A percentile compares a stretch with the other conserved stretches of the same genome.
These are phyloP conservation scores for Halictus ligatus DNA, from an alignment of 2,888 invertebrate species.

Conservation along the genomic window DNA sequence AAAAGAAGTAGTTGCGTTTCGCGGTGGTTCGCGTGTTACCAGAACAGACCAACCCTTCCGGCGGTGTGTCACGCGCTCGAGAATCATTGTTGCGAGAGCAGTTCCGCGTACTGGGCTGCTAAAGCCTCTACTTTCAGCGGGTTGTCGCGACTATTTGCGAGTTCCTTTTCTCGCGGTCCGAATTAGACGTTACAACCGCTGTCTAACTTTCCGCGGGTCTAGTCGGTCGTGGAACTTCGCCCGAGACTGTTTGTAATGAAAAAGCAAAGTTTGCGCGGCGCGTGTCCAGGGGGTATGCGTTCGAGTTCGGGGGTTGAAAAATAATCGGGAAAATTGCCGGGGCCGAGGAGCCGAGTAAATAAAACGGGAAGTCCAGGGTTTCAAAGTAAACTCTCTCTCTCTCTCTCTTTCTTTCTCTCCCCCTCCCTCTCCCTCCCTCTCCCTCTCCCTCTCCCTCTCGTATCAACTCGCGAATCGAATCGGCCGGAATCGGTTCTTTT, in stretches of 20 bases:
- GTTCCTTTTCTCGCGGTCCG: background rate
- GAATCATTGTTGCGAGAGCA: constrained; percentile 20
- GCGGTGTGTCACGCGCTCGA: background rate
- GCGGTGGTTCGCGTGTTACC: background rate
- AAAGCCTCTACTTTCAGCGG: background rate
- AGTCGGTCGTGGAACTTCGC: constrained; percentile 12
- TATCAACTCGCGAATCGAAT: constrained; percentile 38
- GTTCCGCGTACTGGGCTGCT: background rate
- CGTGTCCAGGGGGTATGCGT: background rate
- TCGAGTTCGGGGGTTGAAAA: constrained; percentile 14
- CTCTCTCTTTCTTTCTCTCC: too few species aligned
- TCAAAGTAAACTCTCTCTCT: constrained; percentile 16
- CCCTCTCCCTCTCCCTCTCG: background rate
- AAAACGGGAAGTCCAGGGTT: background rate
- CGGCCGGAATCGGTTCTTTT: background rate
- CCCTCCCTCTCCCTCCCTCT: too few species aligned
- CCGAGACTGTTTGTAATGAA: constrained; percentile 21
- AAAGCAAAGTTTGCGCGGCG: constrained; percentile 26
- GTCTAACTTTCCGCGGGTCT: constrained; percentile 10
- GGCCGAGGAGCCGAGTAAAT: background rate
- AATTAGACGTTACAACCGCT: constrained; percentile 26
- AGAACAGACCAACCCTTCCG: background rate
- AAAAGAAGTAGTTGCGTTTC: background rate
- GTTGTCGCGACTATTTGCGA: background rate
- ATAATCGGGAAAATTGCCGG: constrained; percentile 31